Base-by-base conservation (phyloP, 2,888 invertebrate genomes). In the Athripsodes cinereus region DNA sequence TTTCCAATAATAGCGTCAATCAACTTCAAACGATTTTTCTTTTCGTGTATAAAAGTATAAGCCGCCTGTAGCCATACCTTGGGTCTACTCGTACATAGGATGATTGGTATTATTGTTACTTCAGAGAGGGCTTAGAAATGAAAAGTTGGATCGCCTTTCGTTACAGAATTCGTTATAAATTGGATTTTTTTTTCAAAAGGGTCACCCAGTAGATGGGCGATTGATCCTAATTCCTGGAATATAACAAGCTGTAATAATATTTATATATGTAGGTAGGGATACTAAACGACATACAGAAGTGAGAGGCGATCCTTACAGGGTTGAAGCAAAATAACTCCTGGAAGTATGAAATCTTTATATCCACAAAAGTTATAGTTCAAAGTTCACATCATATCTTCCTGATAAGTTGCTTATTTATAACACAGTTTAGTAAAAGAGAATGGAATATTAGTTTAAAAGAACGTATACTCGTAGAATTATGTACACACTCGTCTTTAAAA, bases 161-260 rank as follows among this genome's bases (percentile, higher is more conserved):
- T 16, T 20, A 20, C 47, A 21, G 47, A 47, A 47, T 20, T 20
- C 21, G 47, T 47, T 47, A 47, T 47, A 47, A 47, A 47, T 47
- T 47, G 47, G 47, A 47, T 47, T 47, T 40, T 47, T 47, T 40
- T 47, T 47, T 47, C 47, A 47, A 47, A 56, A 49, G 49, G 55
- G 55, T 56, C 55, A 22, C 40, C 10, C 13, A 18, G 46, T 22
- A 51, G 48, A 55, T 49, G n/a, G 44, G 44, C n/a, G 18, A 44
- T 47, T 47, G 20, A 50, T 50, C 57, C 57, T 57, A 57, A 57
- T 52, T 57, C 52, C 52, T 57, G 51, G 51, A 57, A 57, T 44
- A 57, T 57, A 51, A 52, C 35, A 51, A 40, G 35, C 22, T n/a
- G 40, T 40, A n/a, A 40, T n/a, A n/a, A 40, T 40, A 40, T 40